Evolutionary conservation across 2,888 invertebrate species (phyloP).

Genomic region (Ectobius pallidus): DNA sequence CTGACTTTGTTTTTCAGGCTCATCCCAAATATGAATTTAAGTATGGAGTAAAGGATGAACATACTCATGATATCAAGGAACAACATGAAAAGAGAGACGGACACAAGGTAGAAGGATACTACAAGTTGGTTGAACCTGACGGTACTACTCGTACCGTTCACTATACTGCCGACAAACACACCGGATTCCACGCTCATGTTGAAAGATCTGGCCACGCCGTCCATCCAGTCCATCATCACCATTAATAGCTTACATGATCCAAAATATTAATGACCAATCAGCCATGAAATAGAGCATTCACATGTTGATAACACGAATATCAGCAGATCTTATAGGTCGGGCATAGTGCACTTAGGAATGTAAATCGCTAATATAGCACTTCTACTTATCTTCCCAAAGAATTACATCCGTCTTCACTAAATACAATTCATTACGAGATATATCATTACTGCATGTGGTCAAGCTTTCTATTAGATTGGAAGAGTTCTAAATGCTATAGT

Average conservation of each 20-base stretch:
- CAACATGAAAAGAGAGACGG: constrained; percentile 31
- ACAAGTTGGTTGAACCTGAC: constrained; percentile 30
- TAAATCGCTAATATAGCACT: too few species aligned
- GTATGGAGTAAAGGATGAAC: constrained; percentile 28
- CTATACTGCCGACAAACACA: constrained; percentile 60
- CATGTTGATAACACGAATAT: background rate
- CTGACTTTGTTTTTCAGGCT: constrained; percentile 27
- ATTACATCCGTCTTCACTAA: too few species aligned
- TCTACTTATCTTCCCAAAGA: too few species aligned
- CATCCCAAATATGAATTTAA: constrained; percentile 29
- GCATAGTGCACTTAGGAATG: too few species aligned
- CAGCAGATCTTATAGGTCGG: too few species aligned
- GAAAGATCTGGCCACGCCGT: constrained; percentile 64
- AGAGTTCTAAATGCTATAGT: too few species aligned
- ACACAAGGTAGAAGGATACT: constrained; percentile 25
- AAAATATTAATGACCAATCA: background rate
- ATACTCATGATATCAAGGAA: constrained; percentile 31
- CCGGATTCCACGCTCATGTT: constrained; percentile 62
- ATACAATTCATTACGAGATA: too few species aligned
- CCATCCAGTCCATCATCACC: constrained; percentile 53
- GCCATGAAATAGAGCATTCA: background rate
- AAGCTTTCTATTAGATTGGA: too few species aligned
- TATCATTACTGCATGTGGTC: too few species aligned
- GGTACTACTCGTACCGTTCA: constrained; percentile 56
- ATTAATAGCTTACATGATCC: background rate